Conservation (phyloP, 2,113 vertebrate species). For the Cettia cetti region DNA sequence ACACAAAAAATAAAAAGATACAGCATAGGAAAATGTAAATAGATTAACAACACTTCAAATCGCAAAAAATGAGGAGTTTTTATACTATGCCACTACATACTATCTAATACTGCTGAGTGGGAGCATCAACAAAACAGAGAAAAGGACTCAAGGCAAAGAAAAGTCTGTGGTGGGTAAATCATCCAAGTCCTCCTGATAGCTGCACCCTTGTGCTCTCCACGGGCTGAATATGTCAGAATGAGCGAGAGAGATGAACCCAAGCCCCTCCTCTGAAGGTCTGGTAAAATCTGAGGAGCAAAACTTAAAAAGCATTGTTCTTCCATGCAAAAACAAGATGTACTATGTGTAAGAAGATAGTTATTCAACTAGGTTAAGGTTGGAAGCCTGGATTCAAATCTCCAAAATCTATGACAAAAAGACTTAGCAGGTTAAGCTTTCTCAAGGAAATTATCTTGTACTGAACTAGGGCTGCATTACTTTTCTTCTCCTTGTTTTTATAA, state of each 20-base stretch:
- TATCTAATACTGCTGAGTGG: neutral
- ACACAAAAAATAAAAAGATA: neutral
- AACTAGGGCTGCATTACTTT: neutral
- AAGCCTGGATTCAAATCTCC: neutral
- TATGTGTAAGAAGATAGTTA: neutral
- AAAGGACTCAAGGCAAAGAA: neutral
- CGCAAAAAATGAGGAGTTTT: neutral
- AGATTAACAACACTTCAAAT: neutral
- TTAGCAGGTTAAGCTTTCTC: neutral
- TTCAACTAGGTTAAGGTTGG: neutral
- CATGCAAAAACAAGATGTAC: neutral
- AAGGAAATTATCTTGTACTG: neutral
- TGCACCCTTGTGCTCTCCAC: too few species aligned
- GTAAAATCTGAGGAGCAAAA: neutral
- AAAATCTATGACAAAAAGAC: neutral
- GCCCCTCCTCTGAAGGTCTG: neutral
- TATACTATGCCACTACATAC: fast-evolving
- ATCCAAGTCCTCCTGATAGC: neutral
- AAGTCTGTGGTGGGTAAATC: neutral
- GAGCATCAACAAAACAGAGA: neutral
- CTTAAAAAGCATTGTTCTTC: neutral
- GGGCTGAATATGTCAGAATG: fast-evolving
- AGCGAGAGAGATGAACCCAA: neutral
- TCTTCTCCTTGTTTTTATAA: neutral
- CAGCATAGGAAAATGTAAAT: neutral